Percentiles rank a stretch among this genome's conserved stretches.
Evolutionary conservation across 92 coral and sea anemone species (phyloP).

Genomic region (Epizoanthus scotinus): DNA sequence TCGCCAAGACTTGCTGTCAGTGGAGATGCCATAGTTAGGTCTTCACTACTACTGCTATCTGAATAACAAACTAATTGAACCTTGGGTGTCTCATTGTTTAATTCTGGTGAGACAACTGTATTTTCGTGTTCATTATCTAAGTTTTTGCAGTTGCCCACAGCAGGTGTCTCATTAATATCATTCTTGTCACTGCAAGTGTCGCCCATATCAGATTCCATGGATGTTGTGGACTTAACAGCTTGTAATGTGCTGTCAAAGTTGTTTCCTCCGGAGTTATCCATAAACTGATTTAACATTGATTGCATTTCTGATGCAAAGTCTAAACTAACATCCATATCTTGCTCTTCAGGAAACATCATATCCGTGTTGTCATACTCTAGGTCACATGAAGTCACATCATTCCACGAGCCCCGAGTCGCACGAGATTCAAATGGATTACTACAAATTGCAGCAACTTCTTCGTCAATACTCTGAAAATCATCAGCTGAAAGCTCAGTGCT

Average conservation of each 20-base stretch:
- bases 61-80: background rate
- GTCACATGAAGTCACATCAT: constrained; percentile 36
- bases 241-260: background rate
- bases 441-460: constrained; percentile 26
- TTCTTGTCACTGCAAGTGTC: background rate
- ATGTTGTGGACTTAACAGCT: background rate
- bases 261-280: background rate
- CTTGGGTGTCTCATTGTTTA: background rate
- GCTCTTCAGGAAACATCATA: constrained; percentile 23
- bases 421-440: constrained; percentile 36
- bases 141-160: background rate
- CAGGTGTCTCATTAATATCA: background rate
- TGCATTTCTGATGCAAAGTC: constrained; percentile 88
- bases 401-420: constrained; percentile 1
- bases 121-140: background rate
- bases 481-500: constrained; percentile 6
- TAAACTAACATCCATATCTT: constrained; percentile 58
- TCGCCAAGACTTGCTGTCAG: background rate
- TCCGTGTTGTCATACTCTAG: constrained; percentile 62
- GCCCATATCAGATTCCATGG: background rate
- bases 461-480: constrained; percentile 30
- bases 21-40: no score
- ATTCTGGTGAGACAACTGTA: constrained; percentile 1
- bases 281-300: constrained; percentile 60
- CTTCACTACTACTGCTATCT: no score